Evolutionary conservation across 2,888 invertebrate genomes (phyloP).

Genomic region (Cartodere bifasciata): DNA sequence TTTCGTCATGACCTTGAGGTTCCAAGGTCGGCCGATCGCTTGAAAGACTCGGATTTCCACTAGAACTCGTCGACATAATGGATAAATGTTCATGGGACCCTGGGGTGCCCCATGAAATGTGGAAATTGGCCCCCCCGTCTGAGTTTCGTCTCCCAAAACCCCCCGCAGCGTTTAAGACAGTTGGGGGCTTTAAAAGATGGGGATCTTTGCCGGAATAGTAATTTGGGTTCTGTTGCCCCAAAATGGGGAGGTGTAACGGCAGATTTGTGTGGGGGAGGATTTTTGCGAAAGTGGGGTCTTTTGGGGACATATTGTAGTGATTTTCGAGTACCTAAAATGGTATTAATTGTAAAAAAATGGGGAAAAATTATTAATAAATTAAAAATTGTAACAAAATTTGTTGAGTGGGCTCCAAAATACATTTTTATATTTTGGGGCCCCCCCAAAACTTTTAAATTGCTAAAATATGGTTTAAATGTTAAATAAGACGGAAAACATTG

Average conservation of each 20-base stretch:
- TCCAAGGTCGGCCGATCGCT: conserved; percentile 34
- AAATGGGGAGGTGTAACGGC: conserved; percentile 69
- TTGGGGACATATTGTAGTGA: conserved; percentile 35
- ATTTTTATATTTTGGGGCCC: not conserved
- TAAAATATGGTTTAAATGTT: too few relatives aligned
- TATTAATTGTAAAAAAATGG: too few relatives aligned
- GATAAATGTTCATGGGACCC: conserved; percentile 37
- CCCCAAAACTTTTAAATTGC: too few relatives aligned
- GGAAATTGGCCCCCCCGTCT: conserved; percentile 90
- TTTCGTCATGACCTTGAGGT: too few relatives aligned
- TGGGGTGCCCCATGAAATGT: conserved; percentile 44
- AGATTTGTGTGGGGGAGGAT: conserved; percentile 70
- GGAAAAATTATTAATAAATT: conserved; percentile 1
- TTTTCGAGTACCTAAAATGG: conserved; percentile 36
- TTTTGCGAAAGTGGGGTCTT: conserved; percentile 26
- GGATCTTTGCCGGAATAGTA: conserved; percentile 87
- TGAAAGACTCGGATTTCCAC: conserved; percentile 37
- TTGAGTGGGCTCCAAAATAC: not conserved
- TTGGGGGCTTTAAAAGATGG: conserved; percentile 86
- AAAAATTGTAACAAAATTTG: not conserved
- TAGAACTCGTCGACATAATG: conserved; percentile 37
- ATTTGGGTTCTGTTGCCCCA: conserved; percentile 71
- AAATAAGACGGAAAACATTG: too few relatives aligned
- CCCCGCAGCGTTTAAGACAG: conserved; percentile 72
- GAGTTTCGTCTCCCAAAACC: conserved; percentile 85